Base-by-base conservation (phyloP, 64 coral and sea anemone species). In the Pocillopora damicornis region DNA sequence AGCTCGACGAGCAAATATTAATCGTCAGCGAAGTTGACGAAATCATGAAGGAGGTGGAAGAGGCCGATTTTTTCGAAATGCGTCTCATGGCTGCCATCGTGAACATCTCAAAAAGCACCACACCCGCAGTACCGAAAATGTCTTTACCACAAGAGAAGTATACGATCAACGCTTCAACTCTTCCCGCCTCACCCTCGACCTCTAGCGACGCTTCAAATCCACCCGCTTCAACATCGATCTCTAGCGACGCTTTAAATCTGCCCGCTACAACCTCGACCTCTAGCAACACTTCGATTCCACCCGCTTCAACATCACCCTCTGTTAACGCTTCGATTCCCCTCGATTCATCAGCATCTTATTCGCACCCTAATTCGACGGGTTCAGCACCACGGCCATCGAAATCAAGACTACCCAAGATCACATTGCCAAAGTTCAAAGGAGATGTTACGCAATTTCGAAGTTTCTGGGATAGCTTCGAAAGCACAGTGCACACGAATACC, bases 401-500 rank as follows among this genome's bases (percentile, higher is more conserved):
- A 71, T 72, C 90, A n/a, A 79, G 79, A 72, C 74, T 92, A 92
- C 90, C 90, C 13, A 92, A 80, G 63, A 61, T 92, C 20, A 77
- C 34, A 69, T 58, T 92, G 36, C 57, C 83, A 42, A 88, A 88
- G n/a, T 92, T 92, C 59, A 86, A 66, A 66, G 90, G 90, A 18
- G 74, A 92, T 6, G 75, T 87, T 57, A 92, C 66, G 20, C 42
- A 92, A 71, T 92, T 58, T 45, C 87, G 35, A n/a, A 25, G 75
- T 23, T 92, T 92, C 76, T 88, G 90, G 90, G 90, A 92, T 73
- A 83, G 38, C 13, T 92, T 75, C 35, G 64, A 92, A 88, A 72
- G 76, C 9, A 58, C 85, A 62, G 60, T 92, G 7, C 84, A 92
- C 74, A 30, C 13, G 38, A 92, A 92, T 59, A 0, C 30, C 11